A percentile compares a stretch with the other conserved stretches of the same genome.
These are phyloP conservation scores for Ophion ellenae DNA, from an alignment of 2,888 invertebrate species.

Conservation along the genomic window DNA sequence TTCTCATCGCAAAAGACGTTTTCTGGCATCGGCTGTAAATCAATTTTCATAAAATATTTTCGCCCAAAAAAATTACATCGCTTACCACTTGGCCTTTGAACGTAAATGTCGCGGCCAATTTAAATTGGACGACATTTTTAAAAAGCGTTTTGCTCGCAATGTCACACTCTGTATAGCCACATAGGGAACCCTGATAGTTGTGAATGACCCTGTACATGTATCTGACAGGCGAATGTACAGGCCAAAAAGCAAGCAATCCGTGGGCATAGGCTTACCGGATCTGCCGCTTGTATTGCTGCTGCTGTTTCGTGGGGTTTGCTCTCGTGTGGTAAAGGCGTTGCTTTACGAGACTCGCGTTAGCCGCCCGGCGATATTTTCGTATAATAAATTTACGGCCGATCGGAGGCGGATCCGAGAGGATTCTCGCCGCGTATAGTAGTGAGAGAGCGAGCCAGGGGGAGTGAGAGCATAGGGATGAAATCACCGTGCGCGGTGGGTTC, in stretches of 20 bases:
- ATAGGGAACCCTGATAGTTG: background rate
- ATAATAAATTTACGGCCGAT: slow-evolving; percentile 71
- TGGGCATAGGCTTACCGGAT: slow-evolving; percentile 13
- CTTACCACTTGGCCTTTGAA: no score
- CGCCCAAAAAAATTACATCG: no score
- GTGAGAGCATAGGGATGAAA: slow-evolving; percentile 19
- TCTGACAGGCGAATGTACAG: slow-evolving; percentile 40
- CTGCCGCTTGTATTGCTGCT: slow-evolving; percentile 34
- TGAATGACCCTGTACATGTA: slow-evolving; percentile 15
- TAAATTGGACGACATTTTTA: no score
- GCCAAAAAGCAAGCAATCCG: slow-evolving; percentile 55
- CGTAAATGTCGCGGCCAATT: no score
- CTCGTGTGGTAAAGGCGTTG: slow-evolving; percentile 49
- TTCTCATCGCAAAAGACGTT: no score
- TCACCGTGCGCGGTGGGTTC: slow-evolving; percentile 13
- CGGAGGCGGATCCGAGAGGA: slow-evolving; percentile 66
- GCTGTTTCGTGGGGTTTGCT: slow-evolving; percentile 36
- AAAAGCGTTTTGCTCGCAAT: no score
- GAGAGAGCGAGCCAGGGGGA: slow-evolving; percentile 5
- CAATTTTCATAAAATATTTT: no score
- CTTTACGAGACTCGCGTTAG: slow-evolving; percentile 63
- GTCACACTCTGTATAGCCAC: background rate
- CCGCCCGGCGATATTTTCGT: slow-evolving; percentile 67
- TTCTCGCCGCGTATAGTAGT: slow-evolving; percentile 18
- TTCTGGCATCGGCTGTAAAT: no score